Evolutionary conservation across 1,140 invertebrate species (phyloP).

Genomic region (Zaprionus ornatus): DNA sequence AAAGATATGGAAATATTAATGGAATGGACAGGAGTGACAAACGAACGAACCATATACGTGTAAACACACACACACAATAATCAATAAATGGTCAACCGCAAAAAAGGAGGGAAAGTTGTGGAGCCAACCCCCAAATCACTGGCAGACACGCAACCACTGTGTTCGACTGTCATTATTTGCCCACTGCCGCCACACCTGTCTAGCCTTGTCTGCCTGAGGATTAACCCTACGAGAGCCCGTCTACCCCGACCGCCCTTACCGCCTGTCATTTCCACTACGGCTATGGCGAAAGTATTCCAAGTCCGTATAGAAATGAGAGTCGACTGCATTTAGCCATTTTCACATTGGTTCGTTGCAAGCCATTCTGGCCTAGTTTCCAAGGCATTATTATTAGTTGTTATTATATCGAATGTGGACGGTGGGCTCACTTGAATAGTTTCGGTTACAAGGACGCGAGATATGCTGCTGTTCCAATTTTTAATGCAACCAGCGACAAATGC

Average conservation of each 20-base stretch:
- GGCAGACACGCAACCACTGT: slow-evolving; percentile 52
- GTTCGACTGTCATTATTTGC: slow-evolving; percentile 26
- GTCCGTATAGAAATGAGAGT: slow-evolving; percentile 17
- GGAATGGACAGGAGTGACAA: slow-evolving; percentile 28
- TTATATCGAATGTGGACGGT: slow-evolving; percentile 49
- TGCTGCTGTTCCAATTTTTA: slow-evolving; percentile 27
- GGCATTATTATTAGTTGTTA: slow-evolving; percentile 65
- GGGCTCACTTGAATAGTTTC: slow-evolving; percentile 16
- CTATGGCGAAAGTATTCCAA: slow-evolving; percentile 33
- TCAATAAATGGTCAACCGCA: slow-evolving; percentile 65
- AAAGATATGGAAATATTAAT: slow-evolving; percentile 51
- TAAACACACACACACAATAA: slow-evolving; percentile 43
- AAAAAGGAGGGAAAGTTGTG: slow-evolving; percentile 38
- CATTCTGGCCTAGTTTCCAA: slow-evolving; percentile 61
- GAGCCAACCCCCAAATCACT: slow-evolving; percentile 68
- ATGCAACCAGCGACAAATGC: slow-evolving; percentile 22
- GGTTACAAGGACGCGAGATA: slow-evolving; percentile 53
- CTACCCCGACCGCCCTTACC: not conserved
- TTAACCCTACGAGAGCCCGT: slow-evolving; percentile 43
- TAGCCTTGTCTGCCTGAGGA: slow-evolving; percentile 48
- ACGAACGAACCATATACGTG: not conserved
- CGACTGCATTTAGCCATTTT: slow-evolving; percentile 52
- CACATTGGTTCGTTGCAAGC: slow-evolving; percentile 18
- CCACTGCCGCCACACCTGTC: slow-evolving; percentile 33
- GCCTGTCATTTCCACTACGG: not conserved